Percentiles rank a stretch among this genome's conserved stretches.
phyloP scores from a whole-genome alignment of 2,113 vertebrate species.

The Rostratula benghalensis region DNA sequence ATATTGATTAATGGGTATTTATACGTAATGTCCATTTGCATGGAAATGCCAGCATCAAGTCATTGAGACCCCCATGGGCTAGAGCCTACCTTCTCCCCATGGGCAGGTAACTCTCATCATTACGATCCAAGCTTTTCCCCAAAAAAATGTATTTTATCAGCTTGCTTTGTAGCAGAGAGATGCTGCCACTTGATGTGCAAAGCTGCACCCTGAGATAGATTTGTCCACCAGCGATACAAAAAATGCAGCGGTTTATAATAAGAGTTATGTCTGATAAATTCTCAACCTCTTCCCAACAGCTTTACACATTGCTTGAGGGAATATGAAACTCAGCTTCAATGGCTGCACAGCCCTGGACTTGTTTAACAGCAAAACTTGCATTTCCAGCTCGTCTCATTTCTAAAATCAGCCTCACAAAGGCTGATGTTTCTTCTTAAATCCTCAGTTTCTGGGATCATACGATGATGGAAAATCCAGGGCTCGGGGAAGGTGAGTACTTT shows the following conservation, averaged over 20 bases:
- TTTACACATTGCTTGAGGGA: background rate
- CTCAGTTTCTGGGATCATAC: background rate
- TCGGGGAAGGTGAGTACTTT: background rate
- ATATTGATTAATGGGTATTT: background rate
- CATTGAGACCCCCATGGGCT: accelerated
- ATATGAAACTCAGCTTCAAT: background rate
- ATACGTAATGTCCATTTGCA: accelerated
- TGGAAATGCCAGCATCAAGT: background rate
- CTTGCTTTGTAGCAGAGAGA: background rate
- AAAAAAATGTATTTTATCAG: background rate
- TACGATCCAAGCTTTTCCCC: background rate
- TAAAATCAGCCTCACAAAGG: background rate
- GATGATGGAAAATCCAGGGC: conserved; percentile 8
- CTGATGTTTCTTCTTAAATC: conserved; percentile 20
- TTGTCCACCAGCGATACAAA: background rate
- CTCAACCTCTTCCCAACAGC: background rate
- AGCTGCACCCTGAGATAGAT: background rate
- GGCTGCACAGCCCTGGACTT: background rate
- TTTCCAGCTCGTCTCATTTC: background rate
- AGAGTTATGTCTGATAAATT: background rate
- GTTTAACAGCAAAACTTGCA: background rate
- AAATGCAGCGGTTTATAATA: background rate
- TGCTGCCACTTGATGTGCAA: background rate
- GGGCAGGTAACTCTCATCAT: accelerated
- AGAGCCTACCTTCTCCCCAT: background rate